Base-by-base conservation (phyloP, 1,140 invertebrate species). In the Phenacoccus solenopsis region DNA sequence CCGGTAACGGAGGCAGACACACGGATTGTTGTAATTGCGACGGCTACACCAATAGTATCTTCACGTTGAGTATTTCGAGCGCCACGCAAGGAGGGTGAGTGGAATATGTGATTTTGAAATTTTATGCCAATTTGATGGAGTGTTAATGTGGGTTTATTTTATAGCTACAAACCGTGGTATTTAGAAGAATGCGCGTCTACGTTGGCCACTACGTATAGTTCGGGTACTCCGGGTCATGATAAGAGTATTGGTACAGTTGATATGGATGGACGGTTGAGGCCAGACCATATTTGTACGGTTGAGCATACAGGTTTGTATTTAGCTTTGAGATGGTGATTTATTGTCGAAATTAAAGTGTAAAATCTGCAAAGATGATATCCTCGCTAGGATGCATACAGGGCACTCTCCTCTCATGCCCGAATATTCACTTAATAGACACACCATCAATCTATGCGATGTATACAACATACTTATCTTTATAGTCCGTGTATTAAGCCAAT, bases 11-110 rank as follows among this genome's bases (percentile, higher is more conserved):
- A 28, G 97, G 97, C 16, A 85, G 93, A 67, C 88, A 95, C 76
- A 91, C 91, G 5, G 97, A 99, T 76, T 97, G 94, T 3, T 99
- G 97, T 78, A 98, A 98, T 79, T 98, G 96, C 82, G 97, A 99
- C 79, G 97, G 97, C 13, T 99, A 98, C 79, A 98, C 96, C 13
- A 98, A 98, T 76, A 96, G 93, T 75, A 98, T 99, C 76, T 98
- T 98, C 79, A 99, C 97, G 0, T 79, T 99, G 27, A 97, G 94
- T 69, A 98, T 99, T 75, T 96, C 92, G 21, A 96, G 93, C 76
- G 96, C 95, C 0, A 98, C 96, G 0, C 95, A 99, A 81, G 93
- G 94, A 74, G 94, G 93, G 78, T 89, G 83, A 78, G 83, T 81
- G 68, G 32, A 28, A 30, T 61, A 9, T 25, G 59, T 64, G 4